A percentile compares a stretch with the other conserved stretches of the same genome.
Evolutionary conservation across 1,140 invertebrate species (phyloP).

Genomic region (Danaus plexippus): DNA sequence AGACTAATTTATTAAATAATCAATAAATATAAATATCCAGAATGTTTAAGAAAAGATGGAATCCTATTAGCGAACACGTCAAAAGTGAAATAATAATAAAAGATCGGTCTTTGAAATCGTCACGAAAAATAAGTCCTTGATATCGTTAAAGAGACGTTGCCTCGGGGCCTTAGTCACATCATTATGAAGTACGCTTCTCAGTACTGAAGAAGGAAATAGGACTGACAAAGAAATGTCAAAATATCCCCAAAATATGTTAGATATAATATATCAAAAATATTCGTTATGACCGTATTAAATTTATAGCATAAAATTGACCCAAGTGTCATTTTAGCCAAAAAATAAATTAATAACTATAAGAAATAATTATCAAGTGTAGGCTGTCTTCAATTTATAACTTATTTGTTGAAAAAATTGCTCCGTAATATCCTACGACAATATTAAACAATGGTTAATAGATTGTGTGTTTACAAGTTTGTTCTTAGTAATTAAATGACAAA

Average conservation of each 20-base stretch:
- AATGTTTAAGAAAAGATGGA: not conserved
- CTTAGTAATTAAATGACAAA: conserved; percentile 3
- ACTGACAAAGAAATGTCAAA: conserved; percentile 37
- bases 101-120: conserved; percentile 21
- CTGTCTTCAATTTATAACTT: no score
- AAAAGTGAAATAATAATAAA: conserved; percentile 22
- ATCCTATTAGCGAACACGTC: conserved; percentile 17
- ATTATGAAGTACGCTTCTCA: conserved; percentile 38
- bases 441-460: no score
- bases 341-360: no score
- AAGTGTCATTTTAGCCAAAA: no score
- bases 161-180: conserved; percentile 35
- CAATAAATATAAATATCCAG: no score
- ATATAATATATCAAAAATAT: conserved; percentile 4
- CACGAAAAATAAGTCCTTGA: conserved; percentile 23
- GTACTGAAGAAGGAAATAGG: conserved; percentile 26
- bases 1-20: no score
- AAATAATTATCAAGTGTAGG: no score
- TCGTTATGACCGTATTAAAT: no score
- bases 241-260: conserved; percentile 21
- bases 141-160: conserved; percentile 29
- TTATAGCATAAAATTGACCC: no score
- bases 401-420: no score
- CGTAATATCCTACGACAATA: no score
- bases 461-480: no score